Conservation (phyloP, 2,888 invertebrate genomes). For the Cetonia aurata region DNA sequence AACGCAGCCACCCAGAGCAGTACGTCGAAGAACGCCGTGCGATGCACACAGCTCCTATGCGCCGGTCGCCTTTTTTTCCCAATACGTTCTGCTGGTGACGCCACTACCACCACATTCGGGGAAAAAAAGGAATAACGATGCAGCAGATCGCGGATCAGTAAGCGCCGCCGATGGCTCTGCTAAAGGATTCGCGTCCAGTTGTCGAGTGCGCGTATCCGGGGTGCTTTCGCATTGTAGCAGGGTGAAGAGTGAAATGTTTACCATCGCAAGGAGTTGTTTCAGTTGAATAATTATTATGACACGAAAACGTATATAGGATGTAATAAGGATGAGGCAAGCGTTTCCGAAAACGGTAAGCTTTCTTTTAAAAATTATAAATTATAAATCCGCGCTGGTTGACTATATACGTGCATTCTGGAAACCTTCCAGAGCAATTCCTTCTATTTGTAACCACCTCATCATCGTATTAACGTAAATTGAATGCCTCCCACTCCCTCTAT, state of each 20-base stretch:
- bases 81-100: conserved; percentile 23
- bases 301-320: conserved; percentile 18
- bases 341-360: conserved; percentile 44
- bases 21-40: conserved; percentile 35
- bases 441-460: background rate
- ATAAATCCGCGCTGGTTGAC: background rate
- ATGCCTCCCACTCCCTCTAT: background rate
- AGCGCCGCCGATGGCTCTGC: conserved; percentile 6
- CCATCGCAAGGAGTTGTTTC: too few species aligned
- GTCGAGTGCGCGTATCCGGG: conserved; percentile 8
- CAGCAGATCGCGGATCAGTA: conserved; percentile 31
- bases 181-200: background rate
- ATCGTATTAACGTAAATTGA: conserved; percentile 11
- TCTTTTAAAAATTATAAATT: background rate
- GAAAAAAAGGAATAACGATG: conserved; percentile 6
- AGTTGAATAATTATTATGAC: conserved; percentile 1
- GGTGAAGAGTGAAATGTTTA: background rate
- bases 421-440: background rate
- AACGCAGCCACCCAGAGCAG: conserved; percentile 29
- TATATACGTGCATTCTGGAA: background rate
- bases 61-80: conserved; percentile 25
- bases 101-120: conserved; percentile 16
- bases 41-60: conserved; percentile 29
- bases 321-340: conserved; percentile 42
- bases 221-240: background rate